Percentiles rank a stretch among this genome's conserved stretches.
Conservation (phyloP, 2,113 vertebrate genomes). For the Todiramphus saurophagus region DNA sequence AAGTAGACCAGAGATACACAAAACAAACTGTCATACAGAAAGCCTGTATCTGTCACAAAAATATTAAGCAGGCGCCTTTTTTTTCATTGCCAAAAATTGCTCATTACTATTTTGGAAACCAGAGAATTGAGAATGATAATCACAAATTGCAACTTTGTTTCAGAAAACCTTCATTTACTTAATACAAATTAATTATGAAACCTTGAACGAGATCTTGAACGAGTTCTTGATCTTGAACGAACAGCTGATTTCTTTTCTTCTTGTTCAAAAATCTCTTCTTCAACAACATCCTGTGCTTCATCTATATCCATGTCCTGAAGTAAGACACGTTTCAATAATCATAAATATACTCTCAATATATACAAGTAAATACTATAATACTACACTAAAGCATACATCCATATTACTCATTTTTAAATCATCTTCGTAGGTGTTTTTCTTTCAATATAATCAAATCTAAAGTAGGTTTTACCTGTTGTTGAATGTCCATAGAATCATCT, state of each 20-base stretch:
- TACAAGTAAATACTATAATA: not conserved
- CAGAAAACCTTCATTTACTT: not conserved
- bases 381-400: not conserved
- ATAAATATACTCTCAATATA: not conserved
- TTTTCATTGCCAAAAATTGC: not conserved
- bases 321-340: not conserved
- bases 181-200: slow-evolving; percentile 54
- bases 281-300: slow-evolving; percentile 89
- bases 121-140: not conserved
- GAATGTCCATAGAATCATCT: slow-evolving; percentile 95
- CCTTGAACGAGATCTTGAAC: slow-evolving; percentile 96
- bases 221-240: slow-evolving; percentile 88
- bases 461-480: slow-evolving; percentile 86
- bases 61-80: not conserved
- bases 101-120: not conserved
- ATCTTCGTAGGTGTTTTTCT: not conserved
- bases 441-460: not conserved
- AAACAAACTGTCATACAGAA: not conserved
- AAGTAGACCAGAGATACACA: not conserved
- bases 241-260: slow-evolving; percentile 89
- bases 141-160: not conserved
- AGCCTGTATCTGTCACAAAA: not conserved
- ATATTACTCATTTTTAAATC: not conserved
- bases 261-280: slow-evolving; percentile 90
- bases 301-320: slow-evolving; percentile 93